Evolutionary conservation across 2,888 invertebrate species (phyloP).

Genomic region (Tipula confusa): DNA sequence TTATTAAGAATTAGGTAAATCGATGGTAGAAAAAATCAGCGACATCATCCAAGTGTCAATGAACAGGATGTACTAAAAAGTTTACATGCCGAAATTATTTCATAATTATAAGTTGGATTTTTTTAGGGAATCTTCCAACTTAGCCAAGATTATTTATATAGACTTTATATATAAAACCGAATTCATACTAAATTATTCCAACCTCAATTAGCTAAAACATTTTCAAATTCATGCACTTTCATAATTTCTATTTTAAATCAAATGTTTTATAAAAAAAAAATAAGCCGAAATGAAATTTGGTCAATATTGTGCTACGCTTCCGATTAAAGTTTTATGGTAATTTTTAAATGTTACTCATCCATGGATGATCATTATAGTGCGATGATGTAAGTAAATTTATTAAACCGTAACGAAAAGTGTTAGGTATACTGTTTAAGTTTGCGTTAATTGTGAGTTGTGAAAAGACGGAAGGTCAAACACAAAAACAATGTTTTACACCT

Average conservation of each 20-base stretch:
- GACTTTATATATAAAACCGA: no score
- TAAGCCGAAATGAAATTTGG: background rate
- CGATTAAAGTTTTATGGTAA: background rate
- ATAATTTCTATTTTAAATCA: slow-evolving; percentile 7
- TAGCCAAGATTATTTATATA: no score
- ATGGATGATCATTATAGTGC: background rate
- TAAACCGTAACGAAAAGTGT: background rate
- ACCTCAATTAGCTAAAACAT: background rate
- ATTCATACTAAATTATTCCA: no score
- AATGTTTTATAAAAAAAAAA: background rate
- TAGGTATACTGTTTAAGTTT: background rate
- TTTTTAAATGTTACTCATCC: background rate
- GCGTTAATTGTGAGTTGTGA: background rate
- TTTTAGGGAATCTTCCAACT: no score
- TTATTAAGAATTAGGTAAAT: no score
- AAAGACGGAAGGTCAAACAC: background rate
- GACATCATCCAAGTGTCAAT: no score
- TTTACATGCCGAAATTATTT: no score
- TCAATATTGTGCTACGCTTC: background rate
- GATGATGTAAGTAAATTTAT: background rate
- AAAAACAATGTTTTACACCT: background rate
- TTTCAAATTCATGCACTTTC: background rate
- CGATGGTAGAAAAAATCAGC: no score
- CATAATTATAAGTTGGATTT: no score
- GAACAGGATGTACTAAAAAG: no score